Conservation (phyloP, 1,140 invertebrate species). For the Drosophila sucinea region DNA sequence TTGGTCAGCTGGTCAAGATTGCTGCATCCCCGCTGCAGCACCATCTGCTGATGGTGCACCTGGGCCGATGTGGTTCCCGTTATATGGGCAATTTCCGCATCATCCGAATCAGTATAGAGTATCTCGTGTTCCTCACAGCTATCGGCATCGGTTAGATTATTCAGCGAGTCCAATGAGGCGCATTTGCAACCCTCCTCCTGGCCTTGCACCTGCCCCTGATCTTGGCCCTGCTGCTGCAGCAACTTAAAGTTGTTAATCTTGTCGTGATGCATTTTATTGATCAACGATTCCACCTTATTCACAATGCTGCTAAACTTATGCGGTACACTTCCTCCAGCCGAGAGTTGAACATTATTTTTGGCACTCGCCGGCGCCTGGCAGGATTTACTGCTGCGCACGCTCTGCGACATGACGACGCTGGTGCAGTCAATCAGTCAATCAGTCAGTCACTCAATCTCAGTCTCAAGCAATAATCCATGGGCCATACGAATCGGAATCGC, state of each 20-base stretch:
- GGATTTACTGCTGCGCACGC: conserved; percentile 61
- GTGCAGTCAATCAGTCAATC: conserved; percentile 17
- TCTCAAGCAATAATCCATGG: conserved; percentile 5
- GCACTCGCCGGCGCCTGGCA: conserved; percentile 36
- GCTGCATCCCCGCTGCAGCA: conserved; percentile 53
- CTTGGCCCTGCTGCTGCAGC: conserved; percentile 55
- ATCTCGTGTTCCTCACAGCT: conserved; percentile 62
- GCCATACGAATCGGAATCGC: conserved; percentile 4
- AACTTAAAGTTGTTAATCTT: conserved; percentile 70
- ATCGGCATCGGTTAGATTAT: conserved; percentile 85
- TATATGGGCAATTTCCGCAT: conserved; percentile 82
- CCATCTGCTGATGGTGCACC: conserved; percentile 71
- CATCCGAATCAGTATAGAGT: conserved; percentile 77
- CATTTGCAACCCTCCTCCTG: conserved; percentile 77
- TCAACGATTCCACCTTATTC: conserved; percentile 81
- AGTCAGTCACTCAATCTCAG: conserved; percentile 1
- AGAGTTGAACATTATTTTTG: conserved; percentile 27
- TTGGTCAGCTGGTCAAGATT: conserved; percentile 82
- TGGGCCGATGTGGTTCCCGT: conserved; percentile 79
- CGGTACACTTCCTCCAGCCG: conserved; percentile 37
- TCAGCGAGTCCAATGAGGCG: conserved; percentile 87
- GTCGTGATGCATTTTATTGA: conserved; percentile 81
- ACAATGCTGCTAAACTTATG: conserved; percentile 80
- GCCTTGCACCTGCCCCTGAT: conserved; percentile 19
- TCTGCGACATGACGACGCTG: conserved; percentile 60